Base-by-base conservation (phyloP, 2,113 vertebrate genomes). In the Psammodynastes pulverulentus region DNA sequence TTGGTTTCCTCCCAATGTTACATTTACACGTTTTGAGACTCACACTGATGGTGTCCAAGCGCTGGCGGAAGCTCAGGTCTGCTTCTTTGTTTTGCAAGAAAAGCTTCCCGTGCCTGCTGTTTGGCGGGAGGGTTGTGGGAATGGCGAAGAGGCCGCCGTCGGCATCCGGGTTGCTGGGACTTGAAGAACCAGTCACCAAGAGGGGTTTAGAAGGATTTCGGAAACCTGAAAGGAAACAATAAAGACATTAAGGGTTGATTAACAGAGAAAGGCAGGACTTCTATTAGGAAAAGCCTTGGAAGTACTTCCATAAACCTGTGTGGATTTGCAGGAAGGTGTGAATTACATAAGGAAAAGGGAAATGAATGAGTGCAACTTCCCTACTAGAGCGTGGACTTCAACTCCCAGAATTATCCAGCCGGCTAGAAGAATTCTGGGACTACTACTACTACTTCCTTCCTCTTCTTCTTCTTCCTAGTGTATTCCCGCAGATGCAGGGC, bases 31-130 rank as follows among this genome's bases (percentile, higher is more conserved):
- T 53, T 53, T 34, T 53, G 13, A 67, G 19, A 97, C 98, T 98
- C 95, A 99, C 99, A n/a, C 98, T 98, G 96, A 99, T 98, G 1
- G 99, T 99, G 96, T 98, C 98, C 23, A 99, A 97, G 95, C 99
- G 98, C 97, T 99, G 99, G 58, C 98, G 98, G 95, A 99, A 98
- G 58, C 98, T 98, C n/a, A 99, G 95, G 92, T 99, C 98, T 0
- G 98, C 97, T 19, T 99, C 99, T 91, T 99, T 99, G 97, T 98
- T 99, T 51, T 98, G 99, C 45, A 99, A 98, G 95, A 99, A 99
- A 95, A 99, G 98, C 91, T 99, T 98, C 67, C 98, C 98, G 0
- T 99, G 98, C 2, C 98, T 98, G 96, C 99, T 99, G 95, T 99
- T 99, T 88, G 99, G 99, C 0, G 99, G 99, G 34, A 99, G 96